Evolutionary conservation across 2,797 vertebrate species (phyloP), one percentile per base, ranked within the genome.

Genomic region (Adrianichthys oophorus): DNA sequence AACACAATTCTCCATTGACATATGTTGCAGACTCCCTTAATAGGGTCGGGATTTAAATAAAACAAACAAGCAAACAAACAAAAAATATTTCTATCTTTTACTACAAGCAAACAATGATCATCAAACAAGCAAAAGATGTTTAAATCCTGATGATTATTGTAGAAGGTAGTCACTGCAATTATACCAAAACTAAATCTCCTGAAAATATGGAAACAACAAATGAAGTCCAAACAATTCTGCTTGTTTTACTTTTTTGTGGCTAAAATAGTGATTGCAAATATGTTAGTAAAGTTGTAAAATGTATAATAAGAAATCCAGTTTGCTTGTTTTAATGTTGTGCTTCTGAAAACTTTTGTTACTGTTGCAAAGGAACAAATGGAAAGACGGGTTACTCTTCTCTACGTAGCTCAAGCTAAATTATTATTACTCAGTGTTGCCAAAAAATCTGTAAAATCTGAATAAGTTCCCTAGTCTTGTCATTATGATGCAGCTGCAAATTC

Each of bases 171-270:
- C 26, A 26, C 26, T 24, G 59, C 64, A 84, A 81, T 74, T 79
- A 85, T 49, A 43, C 47, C 50, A 41, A 59, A 64, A 61, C 64
- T 70, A 80, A 72, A 72, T 41, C 64, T 51, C 65, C 64, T 23
- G 51, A 54, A 73, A 80, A 76, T 59, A 62, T 57, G 55, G 59
- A 37, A 3, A 2, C 12, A 79, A 65, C 68, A 58, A 58, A 77
- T 65, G 64, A 66, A 75, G 65, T 74, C 55, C 41, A 43, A 58
- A 60, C 29, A 61, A 59, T 71, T 26, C 60, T 62, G 50, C 65
- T 70, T 53, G 73, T 87, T 72, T 74, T 66, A 49, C 26, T 56
- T 60, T 52, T 70, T 44, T 70, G 41, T 52, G 58, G 24, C 59
- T 48, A 50, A 68, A n/a, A 65, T 59, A 44, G 48, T 48, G 41